A percentile compares a stretch with the other conserved stretches of the same genome.
Evolutionary conservation across 2,888 invertebrate species (phyloP).

Genomic region (Megamerina dolium): DNA sequence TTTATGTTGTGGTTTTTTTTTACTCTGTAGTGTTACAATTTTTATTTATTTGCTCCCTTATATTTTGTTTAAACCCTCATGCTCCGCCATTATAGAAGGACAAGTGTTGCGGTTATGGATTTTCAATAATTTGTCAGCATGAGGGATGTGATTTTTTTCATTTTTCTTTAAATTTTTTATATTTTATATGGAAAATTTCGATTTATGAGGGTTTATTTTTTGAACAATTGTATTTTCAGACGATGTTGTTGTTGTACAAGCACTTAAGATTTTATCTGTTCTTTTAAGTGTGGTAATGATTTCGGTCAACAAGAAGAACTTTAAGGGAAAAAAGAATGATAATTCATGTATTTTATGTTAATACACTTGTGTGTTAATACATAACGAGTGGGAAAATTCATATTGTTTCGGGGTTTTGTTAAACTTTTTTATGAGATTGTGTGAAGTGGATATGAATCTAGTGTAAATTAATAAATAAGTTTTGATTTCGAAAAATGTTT

Average conservation of each 20-base stretch:
- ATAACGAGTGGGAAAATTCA: too few species aligned
- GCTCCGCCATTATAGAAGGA: slow-evolving; percentile 6
- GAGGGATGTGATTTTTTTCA: neutral
- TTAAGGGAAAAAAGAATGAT: slow-evolving; percentile 1
- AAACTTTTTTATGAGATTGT: too few species aligned
- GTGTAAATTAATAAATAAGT: too few species aligned
- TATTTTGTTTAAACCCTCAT: too few species aligned
- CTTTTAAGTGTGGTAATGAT: slow-evolving; percentile 1
- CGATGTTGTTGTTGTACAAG: slow-evolving; percentile 5
- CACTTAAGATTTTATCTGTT: slow-evolving; percentile 17
- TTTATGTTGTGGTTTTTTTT: slow-evolving; percentile 14
- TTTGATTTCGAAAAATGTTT: too few species aligned
- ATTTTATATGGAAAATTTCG: neutral
- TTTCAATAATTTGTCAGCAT: slow-evolving; percentile 24
- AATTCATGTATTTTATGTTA: neutral
- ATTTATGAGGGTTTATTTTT: slow-evolving; percentile 1
- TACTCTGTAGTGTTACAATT: slow-evolving; percentile 28
- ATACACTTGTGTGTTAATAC: neutral
- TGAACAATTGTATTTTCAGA: slow-evolving; percentile 4
- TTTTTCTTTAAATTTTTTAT: neutral
- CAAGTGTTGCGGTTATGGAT: slow-evolving; percentile 29
- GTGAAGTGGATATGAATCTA: too few species aligned
- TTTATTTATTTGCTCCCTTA: slow-evolving; percentile 28
- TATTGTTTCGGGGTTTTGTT: too few species aligned
- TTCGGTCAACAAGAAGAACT: too few species aligned